Base-by-base conservation (phyloP, 2,113 vertebrate genomes). In the Crotalus tigris region DNA sequence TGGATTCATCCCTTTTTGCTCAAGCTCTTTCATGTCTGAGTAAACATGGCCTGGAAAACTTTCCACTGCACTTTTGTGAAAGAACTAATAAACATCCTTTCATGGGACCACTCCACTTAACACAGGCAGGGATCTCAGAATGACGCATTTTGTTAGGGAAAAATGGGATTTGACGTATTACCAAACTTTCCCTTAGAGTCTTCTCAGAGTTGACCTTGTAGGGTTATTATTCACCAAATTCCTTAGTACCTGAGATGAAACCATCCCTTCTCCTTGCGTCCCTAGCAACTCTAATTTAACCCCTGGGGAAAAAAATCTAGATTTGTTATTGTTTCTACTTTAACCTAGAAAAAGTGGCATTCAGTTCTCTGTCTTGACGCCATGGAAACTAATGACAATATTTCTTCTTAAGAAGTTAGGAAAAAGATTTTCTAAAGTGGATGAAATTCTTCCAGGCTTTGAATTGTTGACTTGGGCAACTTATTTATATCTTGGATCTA, bases 41-140 rank as follows among this genome's bases (percentile, higher is more conserved):
- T n/a, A 91, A 94, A 92, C 4, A 87, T 49, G 91, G 92, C 87
- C 88, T 92, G 3, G 26, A 92, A 91, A 91, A 49, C 10, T 91
- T 0, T 10, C n/a, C 49, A 0, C 46, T 91, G 1, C 91, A 90
- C 24, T 90, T 88, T 33, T 55, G 29, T 12, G 69, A 88, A 33
- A 94, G 17, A 55, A 64, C 58, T 90, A 90, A 33, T 58, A 90
- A 85, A 49, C 24, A 24, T 59, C 51, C 13, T 93, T 81, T 90
- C 54, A 59, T 4, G 44, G 23, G 2, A 3, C 4, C 91, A 92
- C 7, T 15, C 23, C 15, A 81, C 3, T n/a, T 17, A 64, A 19
- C 51, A 54, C 51, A 54, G 53, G 4, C 39, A 12, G n/a, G 3
- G 29, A 24, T 53, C 13, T 44, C 33, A 81, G 75, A 44, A 21